phyloP scores from a whole-genome alignment of 2,797 vertebrate species.

The Euphonia xanthogaster region DNA sequence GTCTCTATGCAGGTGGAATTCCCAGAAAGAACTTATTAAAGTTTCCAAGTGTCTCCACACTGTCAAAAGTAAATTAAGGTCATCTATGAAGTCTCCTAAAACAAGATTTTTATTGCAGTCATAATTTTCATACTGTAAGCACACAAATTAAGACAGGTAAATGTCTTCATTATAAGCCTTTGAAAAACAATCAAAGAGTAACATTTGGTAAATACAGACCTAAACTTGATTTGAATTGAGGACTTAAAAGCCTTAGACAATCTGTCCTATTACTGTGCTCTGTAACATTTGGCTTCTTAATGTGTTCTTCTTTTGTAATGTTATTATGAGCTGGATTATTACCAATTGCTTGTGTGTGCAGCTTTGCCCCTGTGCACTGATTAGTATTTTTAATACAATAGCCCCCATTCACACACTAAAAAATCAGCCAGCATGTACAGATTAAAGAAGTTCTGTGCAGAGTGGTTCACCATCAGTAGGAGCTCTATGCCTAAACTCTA shows the following conservation, averaged over 20 bases:
- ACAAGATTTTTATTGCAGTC: neutral
- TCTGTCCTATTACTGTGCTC: neutral
- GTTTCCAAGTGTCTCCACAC: neutral
- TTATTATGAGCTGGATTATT: neutral
- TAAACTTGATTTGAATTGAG: neutral
- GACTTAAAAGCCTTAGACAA: neutral
- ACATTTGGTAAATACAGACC: neutral
- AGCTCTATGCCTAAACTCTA: neutral
- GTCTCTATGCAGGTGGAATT: neutral
- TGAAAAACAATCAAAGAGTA: neutral
- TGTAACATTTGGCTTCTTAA: neutral
- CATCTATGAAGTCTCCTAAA: neutral
- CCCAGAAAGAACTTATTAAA: neutral
- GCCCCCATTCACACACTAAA: neutral
- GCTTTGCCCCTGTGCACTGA: neutral
- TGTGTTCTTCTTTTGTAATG: neutral
- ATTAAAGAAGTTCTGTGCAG: neutral
- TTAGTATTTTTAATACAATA: neutral
- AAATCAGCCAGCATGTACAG: neutral
- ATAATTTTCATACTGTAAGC: neutral
- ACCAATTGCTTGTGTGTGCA: neutral
- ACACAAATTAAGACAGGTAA: neutral
- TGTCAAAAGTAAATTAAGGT: neutral
- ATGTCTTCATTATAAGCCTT: neutral
- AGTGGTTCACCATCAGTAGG: neutral